Conservation (phyloP, 2,113 vertebrate genomes). For the Oceanites oceanicus region DNA sequence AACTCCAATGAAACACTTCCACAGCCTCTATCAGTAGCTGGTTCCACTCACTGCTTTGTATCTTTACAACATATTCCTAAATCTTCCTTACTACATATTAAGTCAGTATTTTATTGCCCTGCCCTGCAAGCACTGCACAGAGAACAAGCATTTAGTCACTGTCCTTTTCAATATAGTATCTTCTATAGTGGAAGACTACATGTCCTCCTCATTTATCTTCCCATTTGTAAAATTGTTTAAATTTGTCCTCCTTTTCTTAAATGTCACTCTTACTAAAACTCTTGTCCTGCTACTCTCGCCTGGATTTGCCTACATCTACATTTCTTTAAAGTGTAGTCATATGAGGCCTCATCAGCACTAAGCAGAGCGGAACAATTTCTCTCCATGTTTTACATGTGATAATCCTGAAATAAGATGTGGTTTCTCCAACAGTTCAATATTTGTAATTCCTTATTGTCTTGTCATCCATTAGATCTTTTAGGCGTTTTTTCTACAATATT, state of each 20-base stretch:
- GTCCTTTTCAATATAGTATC: not conserved
- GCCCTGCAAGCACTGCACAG: not conserved
- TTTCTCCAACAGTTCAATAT: not conserved
- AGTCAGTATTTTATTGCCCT: not conserved
- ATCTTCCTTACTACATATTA: not conserved
- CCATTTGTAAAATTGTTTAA: not conserved
- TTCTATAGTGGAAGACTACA: not conserved
- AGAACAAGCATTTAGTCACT: not conserved
- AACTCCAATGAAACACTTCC: not conserved
- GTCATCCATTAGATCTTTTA: not conserved
- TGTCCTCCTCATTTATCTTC: not conserved
- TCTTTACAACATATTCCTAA: not conserved
- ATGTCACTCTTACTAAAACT: not conserved
- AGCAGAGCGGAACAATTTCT: not conserved
- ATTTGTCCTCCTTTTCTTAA: not conserved
- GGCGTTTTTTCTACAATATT: not conserved
- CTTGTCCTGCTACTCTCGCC: not conserved
- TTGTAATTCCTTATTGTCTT: not conserved
- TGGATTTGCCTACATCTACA: not conserved
- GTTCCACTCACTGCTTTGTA: not conserved
- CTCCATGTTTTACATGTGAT: not conserved
- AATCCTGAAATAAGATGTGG: not conserved
- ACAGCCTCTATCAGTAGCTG: not conserved
- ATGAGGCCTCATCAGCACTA: not conserved
- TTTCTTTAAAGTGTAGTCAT: not conserved